These are phyloP conservation scores for Heterotis niloticus DNA, from an alignment of 2,113 vertebrate genomes.

Conservation along the genomic window DNA sequence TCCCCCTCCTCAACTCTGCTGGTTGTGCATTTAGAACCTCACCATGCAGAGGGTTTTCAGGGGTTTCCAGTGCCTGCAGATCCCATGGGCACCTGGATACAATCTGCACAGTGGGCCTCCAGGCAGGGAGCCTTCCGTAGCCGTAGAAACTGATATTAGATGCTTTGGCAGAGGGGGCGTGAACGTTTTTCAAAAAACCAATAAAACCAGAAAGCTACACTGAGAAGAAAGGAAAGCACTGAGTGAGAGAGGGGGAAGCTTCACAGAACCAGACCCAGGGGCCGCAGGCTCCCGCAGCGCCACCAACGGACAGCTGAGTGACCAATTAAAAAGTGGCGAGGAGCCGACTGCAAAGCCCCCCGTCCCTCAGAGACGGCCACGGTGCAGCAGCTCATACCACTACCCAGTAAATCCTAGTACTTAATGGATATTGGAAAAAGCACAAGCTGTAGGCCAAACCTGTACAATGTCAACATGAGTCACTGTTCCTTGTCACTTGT, in stretches of 20 bases:
- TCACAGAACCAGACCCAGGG: not conserved
- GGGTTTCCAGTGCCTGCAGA: not conserved
- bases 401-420: constrained; percentile 2
- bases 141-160: constrained; percentile 11
- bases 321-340: not conserved
- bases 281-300: not conserved
- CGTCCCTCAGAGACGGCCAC: not conserved
- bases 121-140: constrained; percentile 16
- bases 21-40: constrained; percentile 10
- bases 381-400: not conserved
- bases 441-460: not conserved
- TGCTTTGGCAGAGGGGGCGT: not conserved
- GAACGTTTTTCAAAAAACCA: not conserved
- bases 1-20: not conserved
- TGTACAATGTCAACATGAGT: not conserved
- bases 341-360: not conserved
- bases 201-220: constrained; percentile 21
- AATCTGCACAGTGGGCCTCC: not conserved
- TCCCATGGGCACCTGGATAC: not conserved
- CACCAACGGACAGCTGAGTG: not conserved
- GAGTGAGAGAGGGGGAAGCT: not conserved
- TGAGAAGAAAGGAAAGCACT: constrained; percentile 7
- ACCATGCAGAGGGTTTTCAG: not conserved
- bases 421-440: not conserved
- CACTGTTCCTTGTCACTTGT: constrained; percentile 8